Conservation (phyloP, 2,888 invertebrate species). For the Phragmatobia fuliginosa region DNA sequence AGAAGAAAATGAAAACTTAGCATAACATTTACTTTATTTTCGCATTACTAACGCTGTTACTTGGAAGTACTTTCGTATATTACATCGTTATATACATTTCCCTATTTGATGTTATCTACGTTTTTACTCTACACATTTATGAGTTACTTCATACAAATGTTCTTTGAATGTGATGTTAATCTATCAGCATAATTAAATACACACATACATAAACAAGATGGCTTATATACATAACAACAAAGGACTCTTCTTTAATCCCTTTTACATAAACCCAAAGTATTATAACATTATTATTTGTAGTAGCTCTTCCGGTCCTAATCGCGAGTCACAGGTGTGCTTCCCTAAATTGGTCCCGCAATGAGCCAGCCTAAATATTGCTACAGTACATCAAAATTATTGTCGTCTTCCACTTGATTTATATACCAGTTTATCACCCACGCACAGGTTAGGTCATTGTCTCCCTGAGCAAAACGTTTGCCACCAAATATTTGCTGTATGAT, state of each 20-base stretch:
- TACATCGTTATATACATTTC: too few relatives aligned
- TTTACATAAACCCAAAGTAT: background rate
- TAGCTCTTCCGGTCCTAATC: conserved; percentile 44
- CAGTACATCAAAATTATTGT: conserved; percentile 71
- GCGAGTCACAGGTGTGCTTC: conserved; percentile 65
- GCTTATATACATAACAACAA: background rate
- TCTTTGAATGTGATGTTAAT: background rate
- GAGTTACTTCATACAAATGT: too few relatives aligned
- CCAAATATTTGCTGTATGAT: background rate
- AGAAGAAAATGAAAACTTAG: too few relatives aligned
- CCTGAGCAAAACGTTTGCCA: background rate
- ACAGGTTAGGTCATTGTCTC: conserved; percentile 15
- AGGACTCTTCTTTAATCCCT: background rate
- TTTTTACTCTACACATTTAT: too few relatives aligned
- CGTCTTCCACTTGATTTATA: conserved; percentile 64
- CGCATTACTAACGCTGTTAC: too few relatives aligned
- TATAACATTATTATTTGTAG: conserved; percentile 4
- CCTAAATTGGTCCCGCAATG: conserved; percentile 62
- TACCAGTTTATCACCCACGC: conserved; percentile 37
- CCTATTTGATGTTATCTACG: too few relatives aligned
- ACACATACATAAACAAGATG: background rate
- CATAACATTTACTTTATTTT: too few relatives aligned
- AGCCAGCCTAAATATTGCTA: conserved; percentile 58
- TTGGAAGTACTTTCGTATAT: too few relatives aligned
- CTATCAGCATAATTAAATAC: background rate